phyloP scores from a whole-genome alignment of 2,113 vertebrate species.

The Elachura formosa region DNA sequence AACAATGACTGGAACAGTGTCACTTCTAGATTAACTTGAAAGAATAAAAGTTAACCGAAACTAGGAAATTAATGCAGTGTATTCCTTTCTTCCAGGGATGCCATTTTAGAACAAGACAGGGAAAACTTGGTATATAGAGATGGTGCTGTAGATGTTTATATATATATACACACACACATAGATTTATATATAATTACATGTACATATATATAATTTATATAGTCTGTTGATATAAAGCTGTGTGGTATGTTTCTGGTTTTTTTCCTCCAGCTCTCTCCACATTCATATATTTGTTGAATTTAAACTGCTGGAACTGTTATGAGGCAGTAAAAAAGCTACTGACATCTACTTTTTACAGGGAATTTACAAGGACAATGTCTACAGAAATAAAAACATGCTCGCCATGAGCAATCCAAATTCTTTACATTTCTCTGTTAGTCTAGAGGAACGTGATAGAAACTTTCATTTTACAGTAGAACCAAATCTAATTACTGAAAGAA shows the following conservation, averaged over 20 bases:
- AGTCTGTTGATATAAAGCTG: background rate
- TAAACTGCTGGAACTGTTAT: background rate
- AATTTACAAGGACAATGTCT: background rate
- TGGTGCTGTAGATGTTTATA: background rate
- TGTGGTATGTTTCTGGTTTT: background rate
- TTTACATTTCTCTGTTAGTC: background rate
- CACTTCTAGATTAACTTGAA: background rate
- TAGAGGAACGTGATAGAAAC: background rate
- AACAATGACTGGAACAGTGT: background rate
- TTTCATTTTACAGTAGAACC: background rate
- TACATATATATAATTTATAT: background rate
- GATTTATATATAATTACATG: background rate
- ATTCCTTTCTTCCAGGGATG: background rate
- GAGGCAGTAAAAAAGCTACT: fast-evolving
- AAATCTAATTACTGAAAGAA: background rate
- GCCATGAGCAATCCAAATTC: background rate
- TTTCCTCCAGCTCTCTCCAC: background rate
- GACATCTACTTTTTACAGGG: background rate
- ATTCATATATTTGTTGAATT: background rate
- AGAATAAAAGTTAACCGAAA: background rate
- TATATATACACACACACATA: fast-evolving
- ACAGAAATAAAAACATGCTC: background rate
- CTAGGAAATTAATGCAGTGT: background rate
- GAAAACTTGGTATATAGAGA: background rate
- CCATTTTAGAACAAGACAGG: background rate